phyloP scores from a whole-genome alignment of 2,797 vertebrate genomes.

The Eulemur coronatus region DNA sequence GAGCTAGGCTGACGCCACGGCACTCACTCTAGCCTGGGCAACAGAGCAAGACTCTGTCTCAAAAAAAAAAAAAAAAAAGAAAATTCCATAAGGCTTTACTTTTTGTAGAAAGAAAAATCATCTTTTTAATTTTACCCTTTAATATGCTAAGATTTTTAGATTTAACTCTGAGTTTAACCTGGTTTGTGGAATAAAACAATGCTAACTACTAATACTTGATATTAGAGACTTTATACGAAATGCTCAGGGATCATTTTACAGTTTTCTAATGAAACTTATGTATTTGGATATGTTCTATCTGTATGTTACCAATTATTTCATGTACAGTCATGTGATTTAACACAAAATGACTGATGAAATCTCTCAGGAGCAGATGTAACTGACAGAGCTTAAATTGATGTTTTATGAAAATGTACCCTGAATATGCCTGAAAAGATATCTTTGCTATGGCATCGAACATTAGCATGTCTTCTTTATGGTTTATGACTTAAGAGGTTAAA shows the following conservation, averaged over 20 bases:
- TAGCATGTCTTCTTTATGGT: background rate
- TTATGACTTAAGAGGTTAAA: conserved; percentile 45
- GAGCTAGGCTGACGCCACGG: no score
- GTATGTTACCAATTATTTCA: conserved; percentile 51
- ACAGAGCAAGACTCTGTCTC: no score
- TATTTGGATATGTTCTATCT: conserved; percentile 32
- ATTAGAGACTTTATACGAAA: background rate
- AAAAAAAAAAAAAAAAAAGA: no score
- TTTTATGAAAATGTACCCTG: conserved; percentile 72
- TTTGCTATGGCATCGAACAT: conserved; percentile 35
- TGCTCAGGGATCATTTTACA: background rate
- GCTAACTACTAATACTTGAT: background rate
- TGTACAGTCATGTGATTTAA: conserved; percentile 65
- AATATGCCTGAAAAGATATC: conserved; percentile 55
- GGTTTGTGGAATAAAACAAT: background rate
- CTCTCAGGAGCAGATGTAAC: conserved; percentile 68
- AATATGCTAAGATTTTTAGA: background rate
- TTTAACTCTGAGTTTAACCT: background rate
- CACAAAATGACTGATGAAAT: conserved; percentile 64
- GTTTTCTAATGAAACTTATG: background rate
- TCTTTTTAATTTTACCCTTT: background rate
- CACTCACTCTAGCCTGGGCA: no score
- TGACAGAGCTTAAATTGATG: conserved; percentile 73
- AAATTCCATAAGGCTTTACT: background rate
- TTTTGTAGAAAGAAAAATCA: background rate